Evolutionary conservation across 2,797 vertebrate genomes (phyloP), one percentile per base, ranked within the genome.

Genomic region (Silurus aristotelis): DNA sequence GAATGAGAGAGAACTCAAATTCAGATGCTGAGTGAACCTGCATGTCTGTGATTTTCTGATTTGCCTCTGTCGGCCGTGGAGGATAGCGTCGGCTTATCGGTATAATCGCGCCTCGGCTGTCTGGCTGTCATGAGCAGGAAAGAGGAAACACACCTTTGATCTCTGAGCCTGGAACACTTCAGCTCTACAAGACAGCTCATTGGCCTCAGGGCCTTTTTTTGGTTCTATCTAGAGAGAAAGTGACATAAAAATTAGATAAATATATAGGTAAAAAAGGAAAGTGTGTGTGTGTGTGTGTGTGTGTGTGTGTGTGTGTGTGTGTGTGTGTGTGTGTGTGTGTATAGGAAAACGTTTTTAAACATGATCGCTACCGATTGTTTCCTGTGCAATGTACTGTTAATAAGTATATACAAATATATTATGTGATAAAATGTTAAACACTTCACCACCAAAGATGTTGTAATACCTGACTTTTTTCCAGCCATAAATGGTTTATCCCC

Each of bases 21-120:
- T 93, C 92, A 92, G 92, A 92, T 90, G 92, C 94, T 94, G 38
- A 93, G 94, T 94, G 93, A 95, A 94, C 91, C 93, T 92, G 93
- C 48, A 93, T 91, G 88, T 84, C 92, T 91, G 92, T 89, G 91
- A 92, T 94, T 93, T 92, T 89, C 89, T 88, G 84, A 87, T 90
- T 46, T 64, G 76, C 75, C 38, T 79, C 76, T 7, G 38, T 80
- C 73, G 60, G 78, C 84, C 91, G 84, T 5, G 48, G 89, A 93
- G 94, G 91, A 92, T 84, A 88, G 86, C 87, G 86, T 73, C 68
- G 61, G 91, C 92, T 93, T 92, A 94, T 94, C 91, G 91, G 91
- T 55, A 82, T 94, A 93, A 94, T 95, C 92, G 90, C 89, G 25
- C 85, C 77, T 75, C 90, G 72, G 86, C 86, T 89, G 92, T 91